Conservation (phyloP, 2,888 invertebrate species). For the Ectemnius continuus region DNA sequence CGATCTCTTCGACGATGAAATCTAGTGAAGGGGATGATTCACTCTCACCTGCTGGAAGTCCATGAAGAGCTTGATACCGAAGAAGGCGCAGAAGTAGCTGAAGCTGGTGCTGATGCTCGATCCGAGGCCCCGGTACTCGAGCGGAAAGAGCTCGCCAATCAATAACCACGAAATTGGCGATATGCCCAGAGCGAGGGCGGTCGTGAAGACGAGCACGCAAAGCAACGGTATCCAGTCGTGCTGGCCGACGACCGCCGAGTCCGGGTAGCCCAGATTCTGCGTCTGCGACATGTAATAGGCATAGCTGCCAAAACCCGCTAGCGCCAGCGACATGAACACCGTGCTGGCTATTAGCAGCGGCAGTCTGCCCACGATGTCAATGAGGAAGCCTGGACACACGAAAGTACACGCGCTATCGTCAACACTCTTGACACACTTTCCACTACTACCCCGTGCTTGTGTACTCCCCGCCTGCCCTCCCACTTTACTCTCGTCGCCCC, state of each 20-base stretch:
- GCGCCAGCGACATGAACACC: slow-evolving; percentile 90
- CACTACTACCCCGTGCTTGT: not conserved
- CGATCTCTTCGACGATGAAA: too few relatives aligned
- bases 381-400: slow-evolving; percentile 81
- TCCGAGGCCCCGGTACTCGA: slow-evolving; percentile 91
- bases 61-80: slow-evolving; percentile 91
- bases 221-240: slow-evolving; percentile 91
- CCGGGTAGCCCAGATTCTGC: slow-evolving; percentile 66
- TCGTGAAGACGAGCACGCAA: slow-evolving; percentile 90
- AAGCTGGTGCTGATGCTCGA: slow-evolving; percentile 92
- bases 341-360: slow-evolving; percentile 91
- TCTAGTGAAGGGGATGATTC: too few relatives aligned
- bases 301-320: slow-evolving; percentile 91
- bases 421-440: slow-evolving; percentile 4
- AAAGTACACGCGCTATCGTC: slow-evolving; percentile 5
- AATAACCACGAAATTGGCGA: slow-evolving; percentile 93
- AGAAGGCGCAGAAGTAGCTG: slow-evolving; percentile 92
- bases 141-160: slow-evolving; percentile 90
- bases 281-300: slow-evolving; percentile 83
- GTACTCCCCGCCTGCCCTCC: too few relatives aligned
- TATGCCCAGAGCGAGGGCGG: slow-evolving; percentile 92
- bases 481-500: too few relatives aligned
- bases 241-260: slow-evolving; percentile 79
- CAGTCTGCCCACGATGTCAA: slow-evolving; percentile 91
- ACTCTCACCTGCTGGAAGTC: slow-evolving; percentile 83